Conservation (phyloP, 1,140 invertebrate species). For the Drosophila arawakana region DNA sequence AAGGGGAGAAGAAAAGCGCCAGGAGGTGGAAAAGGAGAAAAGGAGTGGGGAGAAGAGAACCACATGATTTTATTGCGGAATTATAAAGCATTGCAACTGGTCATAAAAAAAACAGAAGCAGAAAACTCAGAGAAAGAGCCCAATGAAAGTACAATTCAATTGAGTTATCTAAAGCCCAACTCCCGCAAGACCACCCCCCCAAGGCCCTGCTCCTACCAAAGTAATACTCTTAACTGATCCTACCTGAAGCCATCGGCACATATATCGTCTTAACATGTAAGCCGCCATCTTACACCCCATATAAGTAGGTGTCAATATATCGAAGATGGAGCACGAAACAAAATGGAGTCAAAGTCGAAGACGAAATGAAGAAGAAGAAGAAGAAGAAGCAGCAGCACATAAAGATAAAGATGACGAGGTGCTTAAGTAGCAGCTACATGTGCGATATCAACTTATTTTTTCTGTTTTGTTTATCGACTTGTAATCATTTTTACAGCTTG, state of each 20-base stretch:
- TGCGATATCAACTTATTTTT: slow-evolving; percentile 21
- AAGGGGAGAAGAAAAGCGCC: slow-evolving; percentile 2
- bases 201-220: no score
- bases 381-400: no score
- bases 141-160: slow-evolving; percentile 29
- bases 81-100: slow-evolving; percentile 43
- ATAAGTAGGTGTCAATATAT: slow-evolving; percentile 26
- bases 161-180: slow-evolving; percentile 26
- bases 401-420: neutral
- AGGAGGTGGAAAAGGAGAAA: neutral
- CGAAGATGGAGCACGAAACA: neutral
- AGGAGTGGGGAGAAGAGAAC: neutral
- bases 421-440: neutral
- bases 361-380: no score
- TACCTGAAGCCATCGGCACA: slow-evolving; percentile 5
- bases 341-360: no score
- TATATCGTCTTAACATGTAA: slow-evolving; percentile 4
- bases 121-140: neutral
- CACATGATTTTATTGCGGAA: slow-evolving; percentile 43
- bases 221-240: neutral
- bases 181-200: neutral
- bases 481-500: slow-evolving; percentile 48
- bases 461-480: slow-evolving; percentile 32
- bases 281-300: neutral
- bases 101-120: slow-evolving; percentile 28